Evolutionary conservation across 2,888 invertebrate species (phyloP), one percentile per base, ranked within the genome.

Genomic region (Cartodere bifasciata): DNA sequence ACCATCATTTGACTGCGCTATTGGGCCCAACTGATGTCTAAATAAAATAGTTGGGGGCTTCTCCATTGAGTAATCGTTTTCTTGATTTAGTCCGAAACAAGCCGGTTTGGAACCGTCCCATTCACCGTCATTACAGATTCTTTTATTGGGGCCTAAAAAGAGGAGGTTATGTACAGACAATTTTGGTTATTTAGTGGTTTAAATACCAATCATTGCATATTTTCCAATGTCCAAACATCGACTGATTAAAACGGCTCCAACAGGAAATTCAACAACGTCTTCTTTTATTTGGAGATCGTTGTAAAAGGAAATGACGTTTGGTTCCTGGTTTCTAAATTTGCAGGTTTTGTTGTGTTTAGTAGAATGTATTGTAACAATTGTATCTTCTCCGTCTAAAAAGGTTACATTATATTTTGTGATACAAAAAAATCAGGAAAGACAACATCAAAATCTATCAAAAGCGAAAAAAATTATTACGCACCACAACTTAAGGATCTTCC

Each of bases 211-310:
- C 70, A 86, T 72, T 1, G 75, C 72, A 52, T 76, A 87, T 58
- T 87, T 87, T n/a, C 87, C 87, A 29, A 87, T 85, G 50, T 87
- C 86, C 16, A 68, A 67, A 52, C 87, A 87, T 43, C 86, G 74
- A 31, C 68, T 70, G 14, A 65, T 53, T 49, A 70, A 45, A 3
- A 55, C 42, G n/a, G 59, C 55, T 9, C 81, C 82, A 1, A 81
- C 75, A 0, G 81, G 79, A 53, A 86, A 84, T 43, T 85, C 83
- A 0, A 81, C 79, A 2, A 73, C 67, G 36, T 75, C 75, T 47
- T 83, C 82, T 0, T 75, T 72, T 30, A 86, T 76, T 50, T 78
- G 73, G 47, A 80, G 65, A 49, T 86, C 86, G 37, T 82, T 80
- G 51, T 75, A 80, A 56, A 86, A 87, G 0, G 83, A 79, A 0